Evolutionary conservation across 2,888 invertebrate genomes (phyloP), one percentile per base, ranked within the genome.

Genomic region (Phania funesta): DNA sequence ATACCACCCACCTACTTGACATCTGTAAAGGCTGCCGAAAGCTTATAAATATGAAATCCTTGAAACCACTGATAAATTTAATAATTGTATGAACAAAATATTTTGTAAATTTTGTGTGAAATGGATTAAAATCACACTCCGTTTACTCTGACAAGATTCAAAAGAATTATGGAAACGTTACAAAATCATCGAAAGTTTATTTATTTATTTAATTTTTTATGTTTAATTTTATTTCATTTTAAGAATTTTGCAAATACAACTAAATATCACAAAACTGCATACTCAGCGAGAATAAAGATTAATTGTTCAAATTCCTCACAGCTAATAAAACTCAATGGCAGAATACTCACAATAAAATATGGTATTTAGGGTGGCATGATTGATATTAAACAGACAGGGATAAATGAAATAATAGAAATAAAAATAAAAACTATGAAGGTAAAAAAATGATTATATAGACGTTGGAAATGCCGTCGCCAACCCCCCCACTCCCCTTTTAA

Each of bases 31-130:
- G 13, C 41, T 62, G 35, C 24, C 60, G 29, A 41, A 62, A 26
- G 58, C 24, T 60, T 24, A 50, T 20, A 35, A 48, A 60, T 3
- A 38, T 20, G 13, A 62, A 38, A 50, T 44, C 54, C 16, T 32
- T 54, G 22, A 62, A 64, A 52, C 16, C 41, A 50, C 26, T 41
- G 60, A 60, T 50, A 22, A 71, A 50, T 71, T 8, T 26, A 44
- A 41, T 11, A 26, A 44, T 26, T 1, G 41, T 44, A 26, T 29
- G 18, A 44, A 18, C 62, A 62, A 16, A 41, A 60, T 44, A 44
- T 18, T 44, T 44, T 1, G 16, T 1, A 41, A n/a, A 9, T 41
- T 16, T 16, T 44, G 41, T n/a, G 41, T n/a, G 20, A 46, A 20
- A 20, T 9, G 46, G 20, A 9, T 20, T 46, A 2, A 9, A 22